Evolutionary conservation across 2,113 vertebrate species (phyloP).

Genomic region (Hystrix cristata): DNA sequence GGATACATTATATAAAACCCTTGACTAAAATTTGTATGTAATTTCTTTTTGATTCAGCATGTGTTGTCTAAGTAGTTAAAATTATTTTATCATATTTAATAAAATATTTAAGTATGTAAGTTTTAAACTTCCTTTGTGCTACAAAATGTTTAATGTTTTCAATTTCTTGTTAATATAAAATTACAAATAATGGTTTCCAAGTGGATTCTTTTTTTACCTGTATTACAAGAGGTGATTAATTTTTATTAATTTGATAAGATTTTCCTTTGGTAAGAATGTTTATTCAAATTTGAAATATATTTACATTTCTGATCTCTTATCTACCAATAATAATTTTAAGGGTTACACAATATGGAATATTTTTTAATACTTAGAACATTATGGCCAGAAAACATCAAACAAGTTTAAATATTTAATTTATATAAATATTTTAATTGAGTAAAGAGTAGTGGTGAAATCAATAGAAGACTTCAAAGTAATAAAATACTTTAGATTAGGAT

Average conservation of each 20-base stretch:
- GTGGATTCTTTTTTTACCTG: neutral
- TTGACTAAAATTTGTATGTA: neutral
- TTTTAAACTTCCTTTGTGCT: constrained; percentile 19
- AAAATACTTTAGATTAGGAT: neutral
- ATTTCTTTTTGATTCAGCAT: constrained; percentile 22
- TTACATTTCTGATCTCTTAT: constrained; percentile 27
- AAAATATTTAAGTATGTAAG: constrained; percentile 19
- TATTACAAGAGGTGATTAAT: constrained; percentile 21
- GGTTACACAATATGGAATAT: neutral
- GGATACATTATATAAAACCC: neutral
- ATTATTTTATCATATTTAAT: constrained; percentile 17
- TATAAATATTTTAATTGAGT: constrained; percentile 15
- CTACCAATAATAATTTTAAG: constrained; percentile 11
- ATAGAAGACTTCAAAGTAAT: neutral
- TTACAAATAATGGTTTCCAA: neutral
- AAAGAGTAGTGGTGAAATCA: neutral
- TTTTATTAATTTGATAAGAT: constrained; percentile 21
- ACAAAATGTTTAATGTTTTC: constrained; percentile 54
- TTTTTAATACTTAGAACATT: constrained; percentile 30
- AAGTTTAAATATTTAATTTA: neutral
- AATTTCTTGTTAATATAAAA: neutral
- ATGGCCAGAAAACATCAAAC: neutral
- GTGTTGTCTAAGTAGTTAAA: neutral
- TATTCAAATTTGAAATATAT: constrained; percentile 52
- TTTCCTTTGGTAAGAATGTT: constrained; percentile 10